Base-by-base conservation (phyloP, 2,888 invertebrate species). In the Andrena bicolor region DNA sequence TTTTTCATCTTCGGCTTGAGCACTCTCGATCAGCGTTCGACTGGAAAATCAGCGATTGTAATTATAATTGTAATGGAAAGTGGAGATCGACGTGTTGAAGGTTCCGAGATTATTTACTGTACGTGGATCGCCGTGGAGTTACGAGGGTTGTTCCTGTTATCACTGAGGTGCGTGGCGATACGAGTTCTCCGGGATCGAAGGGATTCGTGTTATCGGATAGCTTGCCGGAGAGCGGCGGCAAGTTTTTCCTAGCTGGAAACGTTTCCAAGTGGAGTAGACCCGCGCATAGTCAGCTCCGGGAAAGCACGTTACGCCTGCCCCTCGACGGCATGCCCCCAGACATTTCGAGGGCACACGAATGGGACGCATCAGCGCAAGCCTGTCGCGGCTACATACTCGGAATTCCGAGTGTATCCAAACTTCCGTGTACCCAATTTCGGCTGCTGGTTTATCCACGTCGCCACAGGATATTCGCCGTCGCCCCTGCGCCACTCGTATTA, bases 341-440 rank as follows among this genome's bases (percentile, higher is more conserved):
- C 28, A 48, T 48, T 30, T 76, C 58, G 64, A 16, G 28, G 48
- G 26, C 23, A 26, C 26, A 60, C n/a, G 28, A 58, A 58, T 26
- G 60, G 30, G 30, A n/a, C 30, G 16, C 30, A n/a, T 30, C 60
- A 16, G 32, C 61, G 20, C 68, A 53, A 68, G 53, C 49, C 77
- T 30, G 28, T 66, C 53, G 61, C 61, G 30, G 16, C 77, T 76
- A 35, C 77, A 63, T 16, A 30, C 49, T 28, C 68, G 20, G 58
- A 48, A 77, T 70, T 69, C 78, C 78, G 20, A 5, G 10, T 58
- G 64, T 64, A 49, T 41, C 78, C 56, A 48, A 35, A 20, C 69
- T 61, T 64, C 32, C 49, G 35, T 64, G 69, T 79, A 78, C 35
- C 64, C 72, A 72, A 80, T 72, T 72, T 80, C 80, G 61, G 49